Evolutionary conservation across 2,888 invertebrate species (phyloP).

Genomic region (Drosophila antonietae): DNA sequence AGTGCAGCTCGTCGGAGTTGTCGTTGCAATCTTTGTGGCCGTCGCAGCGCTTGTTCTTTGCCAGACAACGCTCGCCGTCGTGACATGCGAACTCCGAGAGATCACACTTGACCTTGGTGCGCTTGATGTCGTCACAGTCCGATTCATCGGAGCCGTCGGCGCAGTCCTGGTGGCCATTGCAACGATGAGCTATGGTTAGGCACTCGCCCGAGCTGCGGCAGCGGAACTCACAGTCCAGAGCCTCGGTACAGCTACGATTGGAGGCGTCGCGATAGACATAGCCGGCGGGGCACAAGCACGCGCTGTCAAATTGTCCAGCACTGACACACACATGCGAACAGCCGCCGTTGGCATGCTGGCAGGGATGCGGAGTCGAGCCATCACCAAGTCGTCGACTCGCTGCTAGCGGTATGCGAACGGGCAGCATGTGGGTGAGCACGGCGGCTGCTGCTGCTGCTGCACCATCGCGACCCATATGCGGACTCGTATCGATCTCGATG

Average conservation of each 20-base stretch:
- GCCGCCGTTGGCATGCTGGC: constrained; percentile 87
- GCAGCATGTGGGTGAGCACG: constrained; percentile 43
- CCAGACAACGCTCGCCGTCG: constrained; percentile 86
- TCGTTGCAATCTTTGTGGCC: constrained; percentile 86
- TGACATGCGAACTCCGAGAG: constrained; percentile 86
- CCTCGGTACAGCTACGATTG: constrained; percentile 86
- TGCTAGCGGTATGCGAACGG: constrained; percentile 69
- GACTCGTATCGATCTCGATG: constrained; percentile 74
- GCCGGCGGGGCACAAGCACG: constrained; percentile 89
- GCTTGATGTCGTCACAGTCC: constrained; percentile 84
- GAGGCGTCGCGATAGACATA: constrained; percentile 85
- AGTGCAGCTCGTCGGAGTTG: constrained; percentile 86
- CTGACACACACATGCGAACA: constrained; percentile 92
- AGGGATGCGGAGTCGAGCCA: constrained; percentile 85
- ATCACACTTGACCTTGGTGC: constrained; percentile 81
- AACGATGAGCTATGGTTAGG: constrained; percentile 85
- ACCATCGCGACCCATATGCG: constrained; percentile 4
- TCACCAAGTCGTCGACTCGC: constrained; percentile 54
- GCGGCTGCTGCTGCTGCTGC: constrained; percentile 4
- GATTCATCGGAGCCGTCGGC: constrained; percentile 86
- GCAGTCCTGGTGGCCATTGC: constrained; percentile 87
- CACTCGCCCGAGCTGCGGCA: constrained; percentile 86
- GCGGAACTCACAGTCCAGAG: constrained; percentile 85
- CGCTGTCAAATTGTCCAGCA: constrained; percentile 76
- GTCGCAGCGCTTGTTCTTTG: constrained; percentile 85